phyloP scores from a whole-genome alignment of 2,113 vertebrate genomes.

The Spea multiplicata region DNA sequence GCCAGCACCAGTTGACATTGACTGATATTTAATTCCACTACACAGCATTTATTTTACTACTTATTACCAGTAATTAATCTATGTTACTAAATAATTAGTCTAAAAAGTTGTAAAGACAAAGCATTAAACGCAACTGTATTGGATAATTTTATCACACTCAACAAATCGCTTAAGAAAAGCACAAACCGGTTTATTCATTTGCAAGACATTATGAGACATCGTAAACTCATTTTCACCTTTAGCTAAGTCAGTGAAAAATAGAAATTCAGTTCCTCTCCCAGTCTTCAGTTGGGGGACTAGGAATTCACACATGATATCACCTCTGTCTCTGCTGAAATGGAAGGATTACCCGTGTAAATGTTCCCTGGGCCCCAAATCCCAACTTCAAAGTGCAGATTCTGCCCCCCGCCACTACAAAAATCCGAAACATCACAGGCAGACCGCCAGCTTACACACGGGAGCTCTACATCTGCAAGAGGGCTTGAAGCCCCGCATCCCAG shows the following conservation, averaged over 20 bases:
- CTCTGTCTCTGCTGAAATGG: slow-evolving; percentile 11
- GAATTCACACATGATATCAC: slow-evolving; percentile 22
- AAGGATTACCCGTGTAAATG: slow-evolving; percentile 41
- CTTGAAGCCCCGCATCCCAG: slow-evolving; percentile 23
- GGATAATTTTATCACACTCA: neutral
- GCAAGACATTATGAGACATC: neutral
- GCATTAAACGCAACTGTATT: no score
- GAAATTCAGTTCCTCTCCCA: neutral
- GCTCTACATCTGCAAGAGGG: slow-evolving; percentile 9
- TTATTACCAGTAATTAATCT: no score
- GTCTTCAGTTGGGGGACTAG: neutral
- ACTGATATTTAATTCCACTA: no score
- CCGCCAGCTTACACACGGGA: slow-evolving; percentile 19
- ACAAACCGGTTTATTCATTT: neutral
- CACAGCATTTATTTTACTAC: no score
- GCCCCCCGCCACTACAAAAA: slow-evolving; percentile 30
- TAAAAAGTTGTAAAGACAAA: no score
- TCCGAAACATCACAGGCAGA: slow-evolving; percentile 40
- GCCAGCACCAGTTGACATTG: no score
- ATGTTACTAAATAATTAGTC: no score
- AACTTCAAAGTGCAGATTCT: slow-evolving; percentile 39
- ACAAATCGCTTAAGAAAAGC: neutral
- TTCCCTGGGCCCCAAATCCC: slow-evolving; percentile 28
- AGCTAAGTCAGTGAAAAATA: neutral
- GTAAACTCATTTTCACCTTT: neutral